Evolutionary conservation across 2,888 invertebrate species (phyloP).

Genomic region (Tridacna gigas): DNA sequence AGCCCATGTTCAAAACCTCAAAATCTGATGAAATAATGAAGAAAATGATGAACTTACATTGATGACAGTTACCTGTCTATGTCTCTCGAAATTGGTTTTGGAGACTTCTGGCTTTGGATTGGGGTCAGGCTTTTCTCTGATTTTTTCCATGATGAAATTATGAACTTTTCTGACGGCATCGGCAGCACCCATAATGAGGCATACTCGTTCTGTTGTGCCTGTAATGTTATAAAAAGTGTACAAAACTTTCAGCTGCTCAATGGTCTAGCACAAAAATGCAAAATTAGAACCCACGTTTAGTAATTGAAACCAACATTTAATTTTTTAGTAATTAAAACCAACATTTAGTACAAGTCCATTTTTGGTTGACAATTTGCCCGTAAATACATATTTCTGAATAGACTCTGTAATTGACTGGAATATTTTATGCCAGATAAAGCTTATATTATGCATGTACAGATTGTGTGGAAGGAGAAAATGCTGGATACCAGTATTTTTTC

Average conservation of each 20-base stretch:
- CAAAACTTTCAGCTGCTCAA: neutral
- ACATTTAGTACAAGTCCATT: too few relatives aligned
- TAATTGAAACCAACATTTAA: too few relatives aligned
- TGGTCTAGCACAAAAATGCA: neutral
- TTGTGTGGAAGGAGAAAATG: too few relatives aligned
- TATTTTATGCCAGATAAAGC: too few relatives aligned
- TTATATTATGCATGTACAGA: too few relatives aligned
- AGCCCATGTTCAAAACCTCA: constrained; percentile 2
- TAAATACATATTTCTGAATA: too few relatives aligned
- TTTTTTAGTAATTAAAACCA: too few relatives aligned
- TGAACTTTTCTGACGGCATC: constrained; percentile 83
- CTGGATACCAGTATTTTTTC: too few relatives aligned
- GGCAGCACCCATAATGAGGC: constrained; percentile 84
- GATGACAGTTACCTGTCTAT: constrained; percentile 83
- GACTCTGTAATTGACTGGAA: too few relatives aligned
- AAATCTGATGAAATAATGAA: constrained; percentile 28
- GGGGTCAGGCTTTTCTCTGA: constrained; percentile 84
- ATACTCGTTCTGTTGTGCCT: constrained; percentile 85
- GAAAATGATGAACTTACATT: constrained; percentile 65
- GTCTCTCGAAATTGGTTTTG: constrained; percentile 84
- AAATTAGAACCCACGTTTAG: neutral
- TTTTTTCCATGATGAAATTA: constrained; percentile 84
- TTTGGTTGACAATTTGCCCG: too few relatives aligned
- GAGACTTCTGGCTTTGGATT: constrained; percentile 82
- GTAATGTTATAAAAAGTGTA: constrained; percentile 53